Evolutionary conservation across 1,140 invertebrate genomes (phyloP).

Genomic region (Reticulitermes speratus): DNA sequence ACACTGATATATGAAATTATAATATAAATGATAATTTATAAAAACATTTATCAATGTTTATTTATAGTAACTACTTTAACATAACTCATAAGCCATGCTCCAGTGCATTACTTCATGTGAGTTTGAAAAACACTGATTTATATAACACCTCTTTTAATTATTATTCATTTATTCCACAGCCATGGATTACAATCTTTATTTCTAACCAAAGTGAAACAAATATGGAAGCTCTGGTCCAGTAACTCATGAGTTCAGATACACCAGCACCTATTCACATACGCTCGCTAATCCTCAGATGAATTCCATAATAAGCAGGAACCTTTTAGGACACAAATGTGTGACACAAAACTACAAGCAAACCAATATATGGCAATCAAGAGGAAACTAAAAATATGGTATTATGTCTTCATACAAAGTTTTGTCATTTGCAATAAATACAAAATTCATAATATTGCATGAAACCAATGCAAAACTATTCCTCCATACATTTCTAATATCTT

Average conservation of each 20-base stretch:
- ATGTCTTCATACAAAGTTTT: background rate
- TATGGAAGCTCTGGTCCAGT: constrained; percentile 22
- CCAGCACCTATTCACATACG: background rate
- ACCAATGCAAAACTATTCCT: background rate
- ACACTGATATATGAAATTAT: no score
- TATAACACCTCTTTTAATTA: background rate
- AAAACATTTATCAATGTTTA: no score
- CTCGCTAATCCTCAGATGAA: background rate
- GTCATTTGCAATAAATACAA: background rate
- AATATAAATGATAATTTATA: no score
- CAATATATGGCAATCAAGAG: background rate
- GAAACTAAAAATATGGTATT: background rate
- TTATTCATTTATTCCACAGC: constrained; percentile 24
- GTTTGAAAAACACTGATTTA: no score
- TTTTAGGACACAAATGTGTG: background rate
- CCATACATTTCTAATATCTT: background rate
- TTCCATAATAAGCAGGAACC: background rate
- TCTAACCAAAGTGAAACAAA: background rate
- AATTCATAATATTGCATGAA: background rate
- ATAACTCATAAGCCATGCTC: no score
- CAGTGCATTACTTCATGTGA: no score
- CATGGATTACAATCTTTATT: constrained; percentile 23
- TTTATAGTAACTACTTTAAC: no score
- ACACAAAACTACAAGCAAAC: background rate
- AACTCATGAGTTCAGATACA: background rate